These are phyloP conservation scores for Myrmecophaga tridactyla DNA, from an alignment of 2,113 vertebrate species.

Conservation along the genomic window DNA sequence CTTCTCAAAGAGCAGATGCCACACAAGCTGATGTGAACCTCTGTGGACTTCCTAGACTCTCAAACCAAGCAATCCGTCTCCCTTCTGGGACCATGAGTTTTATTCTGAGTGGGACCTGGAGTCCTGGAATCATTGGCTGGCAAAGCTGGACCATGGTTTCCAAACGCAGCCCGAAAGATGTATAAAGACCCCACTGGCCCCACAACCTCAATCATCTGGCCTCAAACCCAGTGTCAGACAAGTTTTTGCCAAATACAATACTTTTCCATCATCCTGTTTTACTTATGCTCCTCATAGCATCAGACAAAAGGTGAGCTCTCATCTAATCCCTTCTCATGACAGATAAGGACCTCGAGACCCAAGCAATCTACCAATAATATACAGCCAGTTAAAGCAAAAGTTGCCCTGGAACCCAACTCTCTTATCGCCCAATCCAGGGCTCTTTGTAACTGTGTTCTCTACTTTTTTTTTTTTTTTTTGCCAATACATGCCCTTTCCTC, in stretches of 20 bases:
- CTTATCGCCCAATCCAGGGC: neutral
- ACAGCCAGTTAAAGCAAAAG: rapidly evolving
- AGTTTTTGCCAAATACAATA: neutral
- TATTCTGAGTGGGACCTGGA: neutral
- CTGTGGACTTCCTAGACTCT: neutral
- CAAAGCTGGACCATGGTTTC: rapidly evolving
- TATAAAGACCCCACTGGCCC: neutral
- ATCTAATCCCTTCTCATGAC: neutral
- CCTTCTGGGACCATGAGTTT: neutral
- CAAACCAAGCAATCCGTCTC: neutral
- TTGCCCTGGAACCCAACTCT: neutral
- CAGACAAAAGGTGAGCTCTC: neutral
- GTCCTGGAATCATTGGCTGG: neutral
- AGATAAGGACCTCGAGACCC: neutral
- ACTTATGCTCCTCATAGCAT: neutral
- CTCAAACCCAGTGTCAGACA: neutral
- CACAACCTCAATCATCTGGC: neutral
- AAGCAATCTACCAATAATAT: neutral
- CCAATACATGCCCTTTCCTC: neutral
- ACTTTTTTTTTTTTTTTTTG: neutral
- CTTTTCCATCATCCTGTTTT: neutral
- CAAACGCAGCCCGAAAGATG: neutral
- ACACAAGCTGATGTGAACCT: neutral
- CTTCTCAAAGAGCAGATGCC: neutral
- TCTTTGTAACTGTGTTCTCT: neutral